These are phyloP conservation scores for Thymallus thymallus DNA, from an alignment of 2,113 vertebrate species.

Conservation along the genomic window DNA sequence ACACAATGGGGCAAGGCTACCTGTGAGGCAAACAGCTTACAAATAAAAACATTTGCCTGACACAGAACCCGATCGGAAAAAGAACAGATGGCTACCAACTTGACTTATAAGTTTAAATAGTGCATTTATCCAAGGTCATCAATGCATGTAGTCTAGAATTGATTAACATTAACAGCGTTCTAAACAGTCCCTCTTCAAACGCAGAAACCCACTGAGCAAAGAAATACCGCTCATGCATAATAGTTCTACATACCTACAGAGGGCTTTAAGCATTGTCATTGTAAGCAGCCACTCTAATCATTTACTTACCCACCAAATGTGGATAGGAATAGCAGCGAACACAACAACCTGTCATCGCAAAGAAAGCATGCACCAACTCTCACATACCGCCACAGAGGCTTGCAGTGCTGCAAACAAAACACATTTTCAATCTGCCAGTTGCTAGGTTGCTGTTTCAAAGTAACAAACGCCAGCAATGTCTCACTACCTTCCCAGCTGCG, in stretches of 20 bases:
- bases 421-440: neutral
- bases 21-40: neutral
- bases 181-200: neutral
- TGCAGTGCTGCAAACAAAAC: neutral
- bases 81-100: no score
- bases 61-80: no score
- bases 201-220: neutral
- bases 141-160: no score
- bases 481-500: slow-evolving; percentile 34
- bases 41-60: no score
- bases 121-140: no score
- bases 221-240: neutral
- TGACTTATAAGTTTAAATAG: no score
- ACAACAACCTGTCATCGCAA: neutral
- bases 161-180: neutral
- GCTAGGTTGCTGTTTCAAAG: slow-evolving; percentile 9
- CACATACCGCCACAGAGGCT: neutral
- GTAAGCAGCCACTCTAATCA: neutral
- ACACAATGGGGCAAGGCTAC: neutral
- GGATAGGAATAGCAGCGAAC: neutral
- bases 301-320: neutral
- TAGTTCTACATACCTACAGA: slow-evolving; percentile 12
- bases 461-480: slow-evolving; percentile 13
- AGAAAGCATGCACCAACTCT: no score
- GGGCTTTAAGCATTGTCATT: slow-evolving; percentile 58